Base-by-base conservation (phyloP, 2,113 vertebrate genomes). In the Prunella himalayana region DNA sequence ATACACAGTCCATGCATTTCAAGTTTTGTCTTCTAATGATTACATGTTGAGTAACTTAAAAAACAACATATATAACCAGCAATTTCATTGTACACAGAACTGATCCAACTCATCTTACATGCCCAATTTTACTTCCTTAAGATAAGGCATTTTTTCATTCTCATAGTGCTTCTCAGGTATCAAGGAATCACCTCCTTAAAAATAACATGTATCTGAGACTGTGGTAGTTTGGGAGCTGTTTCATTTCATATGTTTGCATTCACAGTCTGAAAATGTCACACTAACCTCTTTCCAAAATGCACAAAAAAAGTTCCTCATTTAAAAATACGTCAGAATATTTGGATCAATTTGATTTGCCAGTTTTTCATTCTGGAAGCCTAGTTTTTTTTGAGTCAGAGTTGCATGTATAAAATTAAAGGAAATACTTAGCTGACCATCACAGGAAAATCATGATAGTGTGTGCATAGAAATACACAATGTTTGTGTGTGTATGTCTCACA, bases 61-160 rank as follows among this genome's bases (percentile, higher is more conserved):
- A 83, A 92, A 28, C 7, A 6, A 15, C 11, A 19, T 50, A 13
- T 4, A 31, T 23, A 77, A 80, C 33, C 41, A 80, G 20, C 44
- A 53, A 33, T 49, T 88, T 83, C 54, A 24, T 75, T 80, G 10
- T 39, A 27, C 1, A 0, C 17, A 47, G 31, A 42, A 8, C 41
- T 60, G 63, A 50, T 49, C 31, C 2, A 1, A 65, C 17, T 90
- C 0, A 2, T 59, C 44, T 68, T 57, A 22, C 0, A 0, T 54
- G 42, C 28, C 44, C 3, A 27, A 1, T 82, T 68, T 82, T 69
- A 16, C 41, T 87, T 94, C 31, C 20, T 76, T 87, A 68, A 65
- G 27, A n/a, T 66, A 4, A 68, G 82, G 19, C 45, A 21, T 76
- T 76, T 85, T 60, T 87, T 51, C 20, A 61, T 85, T 76, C 25